Base-by-base conservation (phyloP, 2,888 invertebrate genomes). In the Sinopyrophorus schimmeli region DNA sequence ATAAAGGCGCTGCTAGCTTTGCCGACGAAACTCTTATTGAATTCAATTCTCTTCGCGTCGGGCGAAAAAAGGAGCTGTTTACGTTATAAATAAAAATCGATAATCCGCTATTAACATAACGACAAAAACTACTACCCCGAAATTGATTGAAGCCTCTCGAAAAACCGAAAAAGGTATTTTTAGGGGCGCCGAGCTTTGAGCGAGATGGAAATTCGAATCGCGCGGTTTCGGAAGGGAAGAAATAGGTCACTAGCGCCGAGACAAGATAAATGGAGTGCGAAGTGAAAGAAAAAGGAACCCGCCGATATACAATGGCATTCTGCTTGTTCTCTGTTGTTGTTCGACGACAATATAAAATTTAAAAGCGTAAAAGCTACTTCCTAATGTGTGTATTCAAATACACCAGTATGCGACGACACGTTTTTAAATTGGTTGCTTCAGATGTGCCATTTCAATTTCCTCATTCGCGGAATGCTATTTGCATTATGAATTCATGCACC, bases 191-290 rank as follows among this genome's bases (percentile, higher is more conserved):
- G 15, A 38, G 31, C 27, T 26, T 24, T 17, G 52, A 46, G 38
- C 28, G 46, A 40, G 54, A 34, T 42, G 43, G 44, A 37, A 51
- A 43, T 47, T 27, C 26, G 30, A 38, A 40, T 47, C 27, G 34
- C 16, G 18, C 39, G 26, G 40, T 44, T 20, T 23, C 15, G 37
- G 12, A 41, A 28, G 27, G 42, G 39, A 28, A 18, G 37, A 59
- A 55, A 55, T 58, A 51, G 58, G 58, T 58, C 58, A 55, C 42
- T 49, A 42, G 39, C 49, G 46, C 30, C 35, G 37, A 34, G 56
- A 58, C 55, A 58, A 60, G 60, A 60, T 61, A 60, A 61, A 60
- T 61, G 60, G 56, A 61, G 58, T 60, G 57, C 60, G 56, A 59
- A 57, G 40, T 46, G 38, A 47, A 54, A 55, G 54, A 55, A 60